Evolutionary conservation across 2,888 invertebrate genomes (phyloP).

Genomic region (Ecdyonurus torrentis): DNA sequence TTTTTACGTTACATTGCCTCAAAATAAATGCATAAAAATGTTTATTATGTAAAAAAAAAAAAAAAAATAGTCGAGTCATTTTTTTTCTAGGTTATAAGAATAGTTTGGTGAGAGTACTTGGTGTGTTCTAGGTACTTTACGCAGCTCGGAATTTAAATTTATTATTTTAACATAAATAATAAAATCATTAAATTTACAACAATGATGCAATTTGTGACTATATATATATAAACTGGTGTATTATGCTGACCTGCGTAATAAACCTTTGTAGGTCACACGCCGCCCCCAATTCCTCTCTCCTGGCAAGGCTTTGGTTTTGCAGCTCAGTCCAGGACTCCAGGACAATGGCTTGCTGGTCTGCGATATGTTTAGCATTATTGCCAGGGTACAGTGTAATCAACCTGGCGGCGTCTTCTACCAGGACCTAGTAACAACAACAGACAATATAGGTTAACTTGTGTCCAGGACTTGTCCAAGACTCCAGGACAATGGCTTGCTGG

Average conservation of each 20-base stretch:
- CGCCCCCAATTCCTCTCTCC: conserved; percentile 66
- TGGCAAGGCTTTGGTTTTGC: conserved; percentile 62
- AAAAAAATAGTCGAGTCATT: too few species aligned
- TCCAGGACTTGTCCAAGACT: conserved; percentile 89
- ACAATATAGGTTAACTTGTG: too few species aligned
- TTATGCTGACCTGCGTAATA: conserved; percentile 47
- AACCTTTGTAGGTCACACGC: conserved; percentile 82
- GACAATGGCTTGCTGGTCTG: conserved; percentile 70
- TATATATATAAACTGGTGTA: too few species aligned
- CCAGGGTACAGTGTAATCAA: conserved; percentile 80
- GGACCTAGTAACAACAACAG: too few species aligned
- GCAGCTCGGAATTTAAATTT: conserved; percentile 2
- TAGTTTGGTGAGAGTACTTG: too few species aligned
- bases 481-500: conserved; percentile 69
- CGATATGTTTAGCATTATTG: conserved; percentile 78
- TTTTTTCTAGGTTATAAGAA: too few species aligned
- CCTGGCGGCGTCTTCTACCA: conserved; percentile 83
- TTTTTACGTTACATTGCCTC: too few species aligned
- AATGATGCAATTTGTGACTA: conserved; percentile 2
- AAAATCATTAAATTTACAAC: conserved; percentile 1
- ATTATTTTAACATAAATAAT: background rate
- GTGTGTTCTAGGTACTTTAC: too few species aligned
- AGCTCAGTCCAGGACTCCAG: conserved; percentile 75
- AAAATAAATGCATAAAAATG: too few species aligned
- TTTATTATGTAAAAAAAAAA: too few species aligned